Conservation (phyloP, 1,140 invertebrate genomes). For the Cotesia typhae region DNA sequence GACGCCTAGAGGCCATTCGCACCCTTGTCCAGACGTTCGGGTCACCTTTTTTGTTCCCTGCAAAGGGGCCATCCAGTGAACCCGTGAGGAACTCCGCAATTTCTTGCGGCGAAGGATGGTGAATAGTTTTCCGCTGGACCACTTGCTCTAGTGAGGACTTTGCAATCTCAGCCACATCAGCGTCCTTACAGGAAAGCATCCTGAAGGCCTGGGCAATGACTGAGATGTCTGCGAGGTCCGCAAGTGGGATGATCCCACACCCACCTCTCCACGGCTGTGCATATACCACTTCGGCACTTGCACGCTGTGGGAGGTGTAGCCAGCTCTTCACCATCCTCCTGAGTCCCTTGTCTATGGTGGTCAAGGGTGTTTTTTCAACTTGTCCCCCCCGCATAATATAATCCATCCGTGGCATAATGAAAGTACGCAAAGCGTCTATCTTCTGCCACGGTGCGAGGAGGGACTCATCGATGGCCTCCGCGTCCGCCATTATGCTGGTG, state of each 20-base stretch:
- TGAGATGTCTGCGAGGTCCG: constrained; percentile 27
- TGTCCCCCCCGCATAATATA: constrained; percentile 45
- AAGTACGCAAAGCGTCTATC: constrained; percentile 51
- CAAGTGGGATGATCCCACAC: constrained; percentile 33
- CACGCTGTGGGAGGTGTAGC: constrained; percentile 41
- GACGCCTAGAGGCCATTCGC: neutral
- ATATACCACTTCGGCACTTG: constrained; percentile 40
- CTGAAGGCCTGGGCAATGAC: constrained; percentile 34
- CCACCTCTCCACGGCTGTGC: neutral
- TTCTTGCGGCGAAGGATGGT: neutral
- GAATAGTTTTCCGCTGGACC: neutral
- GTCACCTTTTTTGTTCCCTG: neutral
- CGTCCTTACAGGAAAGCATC: constrained; percentile 36
- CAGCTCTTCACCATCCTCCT: constrained; percentile 36
- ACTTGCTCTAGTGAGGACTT: neutral
- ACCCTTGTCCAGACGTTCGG: neutral
- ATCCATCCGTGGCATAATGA: constrained; percentile 50
- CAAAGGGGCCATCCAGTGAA: too few species aligned
- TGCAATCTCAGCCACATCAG: neutral
- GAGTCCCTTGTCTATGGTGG: constrained; percentile 40
- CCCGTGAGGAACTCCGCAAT: neutral
- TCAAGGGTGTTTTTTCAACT: constrained; percentile 40
- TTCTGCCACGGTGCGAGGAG: constrained; percentile 59
- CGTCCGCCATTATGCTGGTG: constrained; percentile 34
- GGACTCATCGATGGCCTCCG: constrained; percentile 38